phyloP scores from a whole-genome alignment of 2,113 vertebrate species.

The Chauna torquata region DNA sequence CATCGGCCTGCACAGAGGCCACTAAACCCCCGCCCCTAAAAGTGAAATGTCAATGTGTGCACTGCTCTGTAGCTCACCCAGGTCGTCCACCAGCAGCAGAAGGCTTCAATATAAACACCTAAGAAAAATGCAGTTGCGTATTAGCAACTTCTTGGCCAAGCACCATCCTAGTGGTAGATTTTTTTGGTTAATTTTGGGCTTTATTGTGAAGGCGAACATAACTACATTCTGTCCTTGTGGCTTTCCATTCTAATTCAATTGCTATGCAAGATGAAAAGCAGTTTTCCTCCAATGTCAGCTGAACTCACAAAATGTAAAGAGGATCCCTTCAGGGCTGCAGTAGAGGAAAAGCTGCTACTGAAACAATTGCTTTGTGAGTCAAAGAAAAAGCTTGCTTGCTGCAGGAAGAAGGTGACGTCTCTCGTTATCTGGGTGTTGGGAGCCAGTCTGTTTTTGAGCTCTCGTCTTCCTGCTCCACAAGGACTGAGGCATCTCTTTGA shows the following conservation, averaged over 20 bases:
- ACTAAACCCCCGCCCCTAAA: fast-evolving
- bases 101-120: neutral
- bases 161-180: fast-evolving
- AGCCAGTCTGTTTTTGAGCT: neutral
- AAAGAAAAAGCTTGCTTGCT: neutral
- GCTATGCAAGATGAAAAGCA: neutral
- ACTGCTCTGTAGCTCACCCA: neutral
- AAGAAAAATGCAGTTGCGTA: neutral
- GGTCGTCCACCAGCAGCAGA: neutral
- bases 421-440: neutral
- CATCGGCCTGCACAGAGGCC: fast-evolving
- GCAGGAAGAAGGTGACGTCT: neutral
- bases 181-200: neutral
- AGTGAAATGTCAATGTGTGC: no score
- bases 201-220: neutral
- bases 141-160: neutral
- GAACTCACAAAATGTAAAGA: neutral
- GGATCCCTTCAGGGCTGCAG: neutral
- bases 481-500: neutral
- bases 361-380: neutral
- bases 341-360: neutral
- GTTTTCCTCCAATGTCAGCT: neutral
- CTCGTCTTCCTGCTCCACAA: slow-evolving; percentile 2
- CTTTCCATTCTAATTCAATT: neutral
- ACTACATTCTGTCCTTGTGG: neutral